Conservation (phyloP, 2,797 vertebrate species). For the Sebastes baramenuke region DNA sequence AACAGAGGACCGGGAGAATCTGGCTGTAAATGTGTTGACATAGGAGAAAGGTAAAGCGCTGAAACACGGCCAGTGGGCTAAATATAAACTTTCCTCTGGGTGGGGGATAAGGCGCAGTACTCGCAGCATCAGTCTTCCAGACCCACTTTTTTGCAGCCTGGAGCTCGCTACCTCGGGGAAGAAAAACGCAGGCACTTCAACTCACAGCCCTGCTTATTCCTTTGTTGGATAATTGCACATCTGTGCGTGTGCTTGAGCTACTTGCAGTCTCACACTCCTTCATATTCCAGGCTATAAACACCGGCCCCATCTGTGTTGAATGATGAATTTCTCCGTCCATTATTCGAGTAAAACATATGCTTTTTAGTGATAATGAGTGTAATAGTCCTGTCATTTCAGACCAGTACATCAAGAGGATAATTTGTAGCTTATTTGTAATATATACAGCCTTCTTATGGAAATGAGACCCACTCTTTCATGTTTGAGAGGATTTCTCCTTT, state of each 20-base stretch:
- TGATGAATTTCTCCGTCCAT: conserved; percentile 47
- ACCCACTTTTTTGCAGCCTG: conserved; percentile 79
- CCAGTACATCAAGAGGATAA: conserved; percentile 42
- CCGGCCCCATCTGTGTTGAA: conserved; percentile 40
- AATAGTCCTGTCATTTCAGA: conserved; percentile 43
- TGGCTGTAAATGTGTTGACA: conserved; percentile 66
- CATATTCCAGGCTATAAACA: conserved; percentile 48
- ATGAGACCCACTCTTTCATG: conserved; percentile 48
- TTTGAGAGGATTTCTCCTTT: conserved; percentile 35
- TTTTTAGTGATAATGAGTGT: conserved; percentile 63
- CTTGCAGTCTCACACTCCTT: conserved; percentile 4
- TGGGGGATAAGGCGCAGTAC: conserved; percentile 60
- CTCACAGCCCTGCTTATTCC: conserved; percentile 47
- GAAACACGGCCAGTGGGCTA: conserved; percentile 72
- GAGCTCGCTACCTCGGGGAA: conserved; percentile 59
- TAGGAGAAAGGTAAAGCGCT: conserved; percentile 62
- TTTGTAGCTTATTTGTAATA: conserved; percentile 35
- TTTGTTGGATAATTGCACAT: conserved; percentile 71
- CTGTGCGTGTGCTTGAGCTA: conserved; percentile 26
- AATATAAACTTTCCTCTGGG: conserved; percentile 80
- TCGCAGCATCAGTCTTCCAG: conserved; percentile 79
- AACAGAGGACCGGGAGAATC: conserved; percentile 43
- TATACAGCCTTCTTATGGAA: conserved; percentile 44
- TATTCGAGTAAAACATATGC: conserved; percentile 56
- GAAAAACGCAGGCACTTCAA: conserved; percentile 48